Percentiles rank a stretch among this genome's conserved stretches.
phyloP scores from a whole-genome alignment of 2,113 vertebrate species.

The Mellivora capensis region DNA sequence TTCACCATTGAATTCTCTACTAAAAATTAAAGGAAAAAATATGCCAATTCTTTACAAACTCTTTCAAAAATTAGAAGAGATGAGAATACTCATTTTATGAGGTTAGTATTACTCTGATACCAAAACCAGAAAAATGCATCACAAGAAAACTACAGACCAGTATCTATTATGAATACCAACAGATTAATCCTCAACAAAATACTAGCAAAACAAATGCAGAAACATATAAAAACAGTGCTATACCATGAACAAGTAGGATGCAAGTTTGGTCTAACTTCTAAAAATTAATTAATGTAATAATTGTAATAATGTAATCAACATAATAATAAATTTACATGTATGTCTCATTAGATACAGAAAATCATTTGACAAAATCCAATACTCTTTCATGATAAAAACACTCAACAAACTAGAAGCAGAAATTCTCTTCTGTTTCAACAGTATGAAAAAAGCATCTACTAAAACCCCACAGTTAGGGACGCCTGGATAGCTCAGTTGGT shows the following conservation, averaged over 20 bases:
- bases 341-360: not conserved
- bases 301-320: not conserved
- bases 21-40: not conserved
- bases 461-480: not conserved
- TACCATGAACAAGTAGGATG: not conserved
- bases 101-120: not conserved
- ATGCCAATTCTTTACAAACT: not conserved
- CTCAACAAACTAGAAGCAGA: not conserved
- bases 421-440: not conserved
- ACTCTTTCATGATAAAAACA: not conserved
- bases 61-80: not conserved
- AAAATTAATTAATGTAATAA: conserved; percentile 6
- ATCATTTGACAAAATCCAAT: not conserved
- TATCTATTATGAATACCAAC: not conserved
- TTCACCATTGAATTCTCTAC: not conserved
- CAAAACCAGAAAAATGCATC: not conserved
- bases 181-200: not conserved
- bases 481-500: too few relatives aligned
- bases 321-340: not conserved
- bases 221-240: not conserved
- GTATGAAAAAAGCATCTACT: not conserved
- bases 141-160: not conserved
- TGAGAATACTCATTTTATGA: not conserved
- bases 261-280: not conserved
- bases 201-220: not conserved